These are phyloP conservation scores for Odontocerum albicorne DNA, from an alignment of 2,888 invertebrate genomes.

Conservation along the genomic window DNA sequence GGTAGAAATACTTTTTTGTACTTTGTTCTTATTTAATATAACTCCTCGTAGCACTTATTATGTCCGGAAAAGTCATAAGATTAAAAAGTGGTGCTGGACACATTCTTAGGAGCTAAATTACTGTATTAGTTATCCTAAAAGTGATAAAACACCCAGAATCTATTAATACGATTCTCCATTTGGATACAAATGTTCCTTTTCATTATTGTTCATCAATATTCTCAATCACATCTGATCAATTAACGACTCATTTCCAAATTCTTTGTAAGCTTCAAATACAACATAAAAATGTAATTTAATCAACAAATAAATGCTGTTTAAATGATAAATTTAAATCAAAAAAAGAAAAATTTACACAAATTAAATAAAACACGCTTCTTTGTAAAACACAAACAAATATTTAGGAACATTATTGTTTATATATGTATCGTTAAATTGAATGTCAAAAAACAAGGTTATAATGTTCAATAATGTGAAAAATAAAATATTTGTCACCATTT, in stretches of 20 bases:
- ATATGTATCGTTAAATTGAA: too few species aligned
- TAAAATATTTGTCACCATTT: too few species aligned
- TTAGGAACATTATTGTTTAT: too few species aligned
- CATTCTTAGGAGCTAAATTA: slow-evolving; percentile 26
- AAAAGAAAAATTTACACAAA: too few species aligned
- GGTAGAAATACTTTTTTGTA: slow-evolving; percentile 36
- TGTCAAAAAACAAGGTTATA: too few species aligned
- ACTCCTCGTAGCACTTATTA: slow-evolving; percentile 21
- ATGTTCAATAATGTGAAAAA: too few species aligned
- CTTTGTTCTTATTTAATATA: slow-evolving; percentile 35
- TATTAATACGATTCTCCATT: slow-evolving; percentile 14
- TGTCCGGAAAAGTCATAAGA: slow-evolving; percentile 25
- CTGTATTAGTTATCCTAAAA: slow-evolving; percentile 25
- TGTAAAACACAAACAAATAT: too few species aligned
- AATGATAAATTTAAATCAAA: too few species aligned
- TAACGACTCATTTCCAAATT: slow-evolving; percentile 9
- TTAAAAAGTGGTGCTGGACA: slow-evolving; percentile 28
- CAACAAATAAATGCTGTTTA: too few species aligned
- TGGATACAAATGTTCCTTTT: slow-evolving; percentile 16
- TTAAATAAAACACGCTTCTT: too few species aligned
- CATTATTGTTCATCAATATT: slow-evolving; percentile 7
- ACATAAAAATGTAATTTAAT: neutral
- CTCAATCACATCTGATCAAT: slow-evolving; percentile 2
- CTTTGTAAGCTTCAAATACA: neutral
- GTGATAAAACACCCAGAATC: slow-evolving; percentile 26